Percentiles rank a stretch among this genome's conserved stretches.
phyloP scores from a whole-genome alignment of 2,888 invertebrate genomes.

The Cinara cedri region DNA sequence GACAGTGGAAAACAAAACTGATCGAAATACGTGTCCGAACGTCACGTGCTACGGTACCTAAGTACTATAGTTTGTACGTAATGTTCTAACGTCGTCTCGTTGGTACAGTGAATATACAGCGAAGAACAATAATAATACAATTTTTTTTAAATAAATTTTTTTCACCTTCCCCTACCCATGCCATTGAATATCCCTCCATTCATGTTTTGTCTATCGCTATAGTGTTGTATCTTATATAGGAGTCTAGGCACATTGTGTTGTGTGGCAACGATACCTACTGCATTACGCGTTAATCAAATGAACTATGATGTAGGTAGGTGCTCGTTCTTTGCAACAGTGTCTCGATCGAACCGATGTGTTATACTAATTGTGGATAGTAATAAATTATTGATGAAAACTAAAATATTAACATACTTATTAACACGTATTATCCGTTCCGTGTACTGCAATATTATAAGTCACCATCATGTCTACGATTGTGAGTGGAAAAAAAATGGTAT shows the following conservation, averaged over 20 bases:
- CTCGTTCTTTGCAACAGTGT: constrained; percentile 1
- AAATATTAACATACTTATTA: not conserved
- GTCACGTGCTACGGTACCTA: constrained; percentile 25
- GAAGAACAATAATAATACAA: constrained; percentile 18
- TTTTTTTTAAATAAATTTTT: constrained; percentile 28
- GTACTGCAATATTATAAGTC: not conserved
- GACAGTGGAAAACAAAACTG: not conserved
- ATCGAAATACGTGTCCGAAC: constrained; percentile 20
- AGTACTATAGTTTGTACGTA: constrained; percentile 3
- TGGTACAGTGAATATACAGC: not conserved
- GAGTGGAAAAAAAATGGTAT: constrained; percentile 25
- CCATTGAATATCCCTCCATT: not conserved
- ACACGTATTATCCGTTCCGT: not conserved
- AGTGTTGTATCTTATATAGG: not conserved
- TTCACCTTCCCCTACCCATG: not conserved
- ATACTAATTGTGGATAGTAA: not conserved
- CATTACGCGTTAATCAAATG: constrained; percentile 21
- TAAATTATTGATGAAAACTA: constrained; percentile 6
- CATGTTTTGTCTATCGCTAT: not conserved
- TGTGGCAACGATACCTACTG: constrained; percentile 6
- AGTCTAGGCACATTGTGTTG: not conserved
- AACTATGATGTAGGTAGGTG: not conserved
- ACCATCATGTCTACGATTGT: not conserved
- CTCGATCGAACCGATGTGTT: not conserved
- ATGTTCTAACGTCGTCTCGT: constrained; percentile 3